A percentile compares a stretch with the other conserved stretches of the same genome.
Evolutionary conservation across 2,888 invertebrate genomes (phyloP).

Genomic region (Cactoblastis cactorum): DNA sequence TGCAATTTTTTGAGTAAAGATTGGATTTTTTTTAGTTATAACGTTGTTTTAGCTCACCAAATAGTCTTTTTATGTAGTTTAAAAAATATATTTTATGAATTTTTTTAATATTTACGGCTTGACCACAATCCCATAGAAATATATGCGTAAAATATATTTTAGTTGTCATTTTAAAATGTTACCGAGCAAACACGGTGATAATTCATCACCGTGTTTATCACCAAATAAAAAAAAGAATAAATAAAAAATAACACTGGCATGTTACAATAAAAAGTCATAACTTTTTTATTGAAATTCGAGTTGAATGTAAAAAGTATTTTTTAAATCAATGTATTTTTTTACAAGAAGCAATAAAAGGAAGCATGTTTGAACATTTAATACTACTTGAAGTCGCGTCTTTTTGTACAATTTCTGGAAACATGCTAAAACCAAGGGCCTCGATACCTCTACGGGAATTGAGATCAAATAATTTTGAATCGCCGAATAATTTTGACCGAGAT

Average conservation of each 20-base stretch:
- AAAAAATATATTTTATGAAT: no score
- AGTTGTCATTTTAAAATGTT: no score
- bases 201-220: no score
- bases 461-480: neutral
- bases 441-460: neutral
- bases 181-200: no score
- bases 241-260: neutral
- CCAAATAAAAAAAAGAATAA: neutral
- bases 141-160: no score
- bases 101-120: no score
- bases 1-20: conserved; percentile 4
- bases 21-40: no score
- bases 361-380: neutral
- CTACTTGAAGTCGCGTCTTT: neutral
- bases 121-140: no score
- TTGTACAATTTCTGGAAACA: neutral
- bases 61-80: no score
- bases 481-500: neutral
- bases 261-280: neutral
- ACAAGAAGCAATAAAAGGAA: neutral
- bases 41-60: no score
- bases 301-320: no score
- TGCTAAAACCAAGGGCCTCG: neutral
- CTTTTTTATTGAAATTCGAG: neutral
- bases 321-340: neutral